phyloP scores from a whole-genome alignment of 1,140 invertebrate species.

The Drosophila serrata region DNA sequence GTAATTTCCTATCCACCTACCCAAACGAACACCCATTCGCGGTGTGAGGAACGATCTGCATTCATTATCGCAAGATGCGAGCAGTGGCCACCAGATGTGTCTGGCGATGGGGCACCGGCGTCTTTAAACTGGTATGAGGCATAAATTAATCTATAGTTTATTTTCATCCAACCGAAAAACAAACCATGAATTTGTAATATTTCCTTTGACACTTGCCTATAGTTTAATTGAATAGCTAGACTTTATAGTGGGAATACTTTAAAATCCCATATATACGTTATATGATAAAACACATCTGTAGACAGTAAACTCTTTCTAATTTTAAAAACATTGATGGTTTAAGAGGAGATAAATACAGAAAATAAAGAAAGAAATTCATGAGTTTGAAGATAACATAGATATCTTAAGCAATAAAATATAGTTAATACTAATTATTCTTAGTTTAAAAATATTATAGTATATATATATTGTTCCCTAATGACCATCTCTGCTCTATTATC shows the following conservation, averaged over 20 bases:
- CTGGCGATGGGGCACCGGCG: neutral
- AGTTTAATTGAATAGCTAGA: neutral
- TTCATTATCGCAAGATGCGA: constrained; percentile 60
- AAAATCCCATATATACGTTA: neutral
- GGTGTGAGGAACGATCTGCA: constrained; percentile 38
- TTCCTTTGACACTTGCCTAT: neutral
- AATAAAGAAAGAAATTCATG: no score
- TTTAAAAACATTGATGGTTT: no score
- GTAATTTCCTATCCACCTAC: constrained; percentile 61
- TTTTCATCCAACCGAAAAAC: neutral
- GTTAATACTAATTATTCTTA: neutral
- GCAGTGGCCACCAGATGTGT: constrained; percentile 18
- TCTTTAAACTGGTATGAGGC: constrained; percentile 2
- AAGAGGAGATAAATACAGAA: no score
- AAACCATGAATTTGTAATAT: neutral
- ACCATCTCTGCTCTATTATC: no score
- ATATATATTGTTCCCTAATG: no score
- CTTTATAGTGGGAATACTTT: neutral
- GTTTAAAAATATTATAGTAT: no score
- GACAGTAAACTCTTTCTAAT: no score
- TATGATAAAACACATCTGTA: neutral
- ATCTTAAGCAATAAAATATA: no score
- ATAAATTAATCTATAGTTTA: constrained; percentile 4
- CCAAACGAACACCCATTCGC: constrained; percentile 10
- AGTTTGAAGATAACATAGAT: no score